These are phyloP conservation scores for Pelecanoides urinatrix DNA, from an alignment of 2,113 vertebrate genomes.

Conservation along the genomic window DNA sequence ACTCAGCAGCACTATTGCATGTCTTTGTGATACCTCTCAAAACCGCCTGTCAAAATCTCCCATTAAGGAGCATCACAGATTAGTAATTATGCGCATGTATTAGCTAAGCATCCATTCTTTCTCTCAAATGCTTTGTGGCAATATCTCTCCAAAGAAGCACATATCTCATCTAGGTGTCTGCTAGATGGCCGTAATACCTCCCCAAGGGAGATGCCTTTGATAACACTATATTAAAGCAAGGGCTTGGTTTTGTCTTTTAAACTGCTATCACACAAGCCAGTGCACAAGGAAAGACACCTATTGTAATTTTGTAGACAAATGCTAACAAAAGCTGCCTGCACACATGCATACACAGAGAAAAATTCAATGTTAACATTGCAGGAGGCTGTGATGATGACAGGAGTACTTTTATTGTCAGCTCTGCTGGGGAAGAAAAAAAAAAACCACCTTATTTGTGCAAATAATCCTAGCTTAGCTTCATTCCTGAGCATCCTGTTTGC, in stretches of 20 bases:
- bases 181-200: not conserved
- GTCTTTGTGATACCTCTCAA: conserved; percentile 25
- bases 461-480: not conserved
- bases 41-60: conserved; percentile 44
- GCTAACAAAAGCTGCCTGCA: conserved; percentile 55
- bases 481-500: conserved; percentile 17
- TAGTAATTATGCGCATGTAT: conserved; percentile 63
- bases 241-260: conserved; percentile 21
- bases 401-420: conserved; percentile 36
- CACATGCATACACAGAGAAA: not conserved
- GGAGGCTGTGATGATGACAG: not conserved
- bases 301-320: conserved; percentile 22
- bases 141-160: conserved; percentile 27
- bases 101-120: conserved; percentile 44
- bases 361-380: not conserved
- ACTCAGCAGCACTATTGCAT: not conserved
- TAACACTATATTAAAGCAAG: conserved; percentile 33
- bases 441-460: not conserved
- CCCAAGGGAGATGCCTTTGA: conserved; percentile 35
- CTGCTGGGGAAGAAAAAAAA: not conserved
- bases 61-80: conserved; percentile 38
- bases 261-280: conserved; percentile 26
- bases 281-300: conserved; percentile 27
- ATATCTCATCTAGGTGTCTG: conserved; percentile 30
- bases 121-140: conserved; percentile 9